phyloP scores from a whole-genome alignment of 2,888 invertebrate species.

The Amblyjoppa fuscipennis region DNA sequence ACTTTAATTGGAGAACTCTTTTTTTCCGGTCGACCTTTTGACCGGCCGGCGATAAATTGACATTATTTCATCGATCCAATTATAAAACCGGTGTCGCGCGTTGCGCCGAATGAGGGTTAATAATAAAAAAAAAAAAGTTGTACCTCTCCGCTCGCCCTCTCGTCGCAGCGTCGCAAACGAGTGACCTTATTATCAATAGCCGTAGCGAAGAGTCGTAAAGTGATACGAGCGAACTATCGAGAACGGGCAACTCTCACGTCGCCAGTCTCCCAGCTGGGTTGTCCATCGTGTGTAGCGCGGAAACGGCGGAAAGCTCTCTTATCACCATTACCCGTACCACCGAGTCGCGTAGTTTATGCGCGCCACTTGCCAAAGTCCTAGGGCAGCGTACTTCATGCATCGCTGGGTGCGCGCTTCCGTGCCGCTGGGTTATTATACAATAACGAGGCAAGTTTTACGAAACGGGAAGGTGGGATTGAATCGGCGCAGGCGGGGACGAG shows the following conservation, averaged over 20 bases:
- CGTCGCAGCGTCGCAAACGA: slow-evolving; percentile 23
- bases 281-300: background rate
- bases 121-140: slow-evolving; percentile 8
- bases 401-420: background rate
- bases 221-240: slow-evolving; percentile 41
- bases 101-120: slow-evolving; percentile 5
- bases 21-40: background rate
- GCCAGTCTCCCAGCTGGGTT: background rate
- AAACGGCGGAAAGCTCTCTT: slow-evolving; percentile 32
- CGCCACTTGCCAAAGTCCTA: slow-evolving; percentile 21
- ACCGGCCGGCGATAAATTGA: background rate
- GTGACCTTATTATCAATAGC: slow-evolving; percentile 53
- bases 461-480: slow-evolving; percentile 16
- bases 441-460: slow-evolving; percentile 53
- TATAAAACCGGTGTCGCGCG: slow-evolving; percentile 20
- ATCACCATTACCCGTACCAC: slow-evolving; percentile 43
- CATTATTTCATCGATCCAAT: slow-evolving; percentile 53
- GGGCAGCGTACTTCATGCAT: slow-evolving; percentile 12
- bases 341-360: slow-evolving; percentile 2
- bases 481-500: background rate
- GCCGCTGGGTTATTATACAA: background rate
- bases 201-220: slow-evolving; percentile 17
- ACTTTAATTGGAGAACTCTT: slow-evolving; percentile 28
- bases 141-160: background rate
- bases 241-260: background rate